Conservation (phyloP, 2,888 invertebrate genomes). For the Hirtodrosophila duncani region DNA sequence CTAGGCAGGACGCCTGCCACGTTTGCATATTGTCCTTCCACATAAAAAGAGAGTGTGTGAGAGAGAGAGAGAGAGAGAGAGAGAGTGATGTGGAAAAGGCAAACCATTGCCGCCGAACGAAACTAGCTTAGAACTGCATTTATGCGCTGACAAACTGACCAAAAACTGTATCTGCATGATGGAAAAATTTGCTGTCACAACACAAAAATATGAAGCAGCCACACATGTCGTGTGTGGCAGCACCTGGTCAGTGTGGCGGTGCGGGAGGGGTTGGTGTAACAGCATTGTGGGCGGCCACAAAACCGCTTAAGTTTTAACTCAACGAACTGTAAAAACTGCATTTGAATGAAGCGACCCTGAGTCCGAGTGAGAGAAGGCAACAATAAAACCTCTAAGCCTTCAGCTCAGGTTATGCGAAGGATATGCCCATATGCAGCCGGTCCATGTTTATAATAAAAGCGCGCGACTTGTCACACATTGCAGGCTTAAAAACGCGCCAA, state of each 20-base stretch:
- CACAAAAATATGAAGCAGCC: constrained; percentile 46
- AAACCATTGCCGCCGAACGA: too few species aligned
- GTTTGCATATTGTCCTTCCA: constrained; percentile 63
- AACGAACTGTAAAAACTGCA: constrained; percentile 68
- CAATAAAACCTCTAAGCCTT: constrained; percentile 33
- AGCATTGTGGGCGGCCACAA: constrained; percentile 20
- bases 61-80: constrained; percentile 3
- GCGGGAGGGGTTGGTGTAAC: neutral
- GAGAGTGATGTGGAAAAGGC: too few species aligned
- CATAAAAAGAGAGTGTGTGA: constrained; percentile 6
- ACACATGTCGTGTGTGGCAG: constrained; percentile 18
- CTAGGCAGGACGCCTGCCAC: constrained; percentile 23
- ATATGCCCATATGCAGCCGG: neutral
- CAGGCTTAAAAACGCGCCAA: constrained; percentile 4
- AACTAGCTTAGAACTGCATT: constrained; percentile 63
- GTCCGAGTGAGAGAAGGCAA: constrained; percentile 12
- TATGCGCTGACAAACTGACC: constrained; percentile 66
- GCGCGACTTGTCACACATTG: constrained; percentile 65
- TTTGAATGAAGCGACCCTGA: constrained; percentile 47
- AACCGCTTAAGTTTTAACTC: constrained; percentile 70
- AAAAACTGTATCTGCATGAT: constrained; percentile 48
- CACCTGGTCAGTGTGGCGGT: neutral
- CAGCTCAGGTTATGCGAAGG: constrained; percentile 9
- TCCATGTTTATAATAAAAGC: constrained; percentile 59
- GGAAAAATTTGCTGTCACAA: constrained; percentile 63